Evolutionary conservation across 2,888 invertebrate genomes (phyloP).

Genomic region (Ecdyonurus torrentis): DNA sequence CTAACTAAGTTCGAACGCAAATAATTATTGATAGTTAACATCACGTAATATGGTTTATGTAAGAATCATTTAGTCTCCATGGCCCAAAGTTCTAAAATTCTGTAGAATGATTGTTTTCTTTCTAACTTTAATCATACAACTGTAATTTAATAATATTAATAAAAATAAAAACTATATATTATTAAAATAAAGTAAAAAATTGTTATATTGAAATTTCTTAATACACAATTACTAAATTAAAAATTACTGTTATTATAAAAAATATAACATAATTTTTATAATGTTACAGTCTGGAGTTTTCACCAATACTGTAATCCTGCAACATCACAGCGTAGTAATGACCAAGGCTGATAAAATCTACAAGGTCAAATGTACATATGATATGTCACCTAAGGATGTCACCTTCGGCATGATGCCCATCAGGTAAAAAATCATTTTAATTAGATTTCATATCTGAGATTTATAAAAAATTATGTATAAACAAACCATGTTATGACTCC

Average conservation of each 20-base stretch:
- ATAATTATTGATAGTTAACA: no score
- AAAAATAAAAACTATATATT: not conserved
- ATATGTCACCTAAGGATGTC: slow-evolving; percentile 91
- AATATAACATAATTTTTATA: no score
- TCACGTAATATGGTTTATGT: no score
- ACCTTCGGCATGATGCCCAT: slow-evolving; percentile 97
- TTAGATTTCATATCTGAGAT: no score
- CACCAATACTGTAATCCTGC: slow-evolving; percentile 84
- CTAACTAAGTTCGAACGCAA: no score
- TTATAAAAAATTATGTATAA: no score
- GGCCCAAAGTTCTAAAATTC: no score
- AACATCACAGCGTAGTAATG: slow-evolving; percentile 92
- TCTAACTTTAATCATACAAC: no score
- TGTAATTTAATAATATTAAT: not conserved
- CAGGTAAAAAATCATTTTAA: slow-evolving; percentile 37
- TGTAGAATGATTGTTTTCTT: no score
- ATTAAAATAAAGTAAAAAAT: not conserved
- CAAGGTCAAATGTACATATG: slow-evolving; percentile 91
- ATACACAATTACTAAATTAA: not conserved
- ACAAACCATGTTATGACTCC: no score
- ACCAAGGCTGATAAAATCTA: slow-evolving; percentile 93
- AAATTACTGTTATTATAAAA: slow-evolving; percentile 2
- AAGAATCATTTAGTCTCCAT: no score
- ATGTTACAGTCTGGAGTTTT: slow-evolving; percentile 68
- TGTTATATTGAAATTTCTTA: not conserved